A percentile compares a stretch with the other conserved stretches of the same genome.
These are phyloP conservation scores for Pachliopta kotzebuea DNA, from an alignment of 2,888 invertebrate genomes.

Conservation along the genomic window DNA sequence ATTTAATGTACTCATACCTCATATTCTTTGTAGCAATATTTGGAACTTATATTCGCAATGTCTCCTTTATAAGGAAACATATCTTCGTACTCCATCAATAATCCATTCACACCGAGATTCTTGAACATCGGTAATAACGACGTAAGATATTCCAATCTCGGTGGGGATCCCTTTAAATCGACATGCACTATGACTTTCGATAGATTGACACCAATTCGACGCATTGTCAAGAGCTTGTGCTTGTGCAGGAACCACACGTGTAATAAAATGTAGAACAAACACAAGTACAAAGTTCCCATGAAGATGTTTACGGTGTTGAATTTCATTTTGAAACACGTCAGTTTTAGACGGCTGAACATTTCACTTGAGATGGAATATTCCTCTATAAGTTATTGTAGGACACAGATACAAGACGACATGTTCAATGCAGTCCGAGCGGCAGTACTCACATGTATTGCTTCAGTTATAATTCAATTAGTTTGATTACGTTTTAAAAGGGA, in stretches of 20 bases:
- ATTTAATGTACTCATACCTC: slow-evolving; percentile 45
- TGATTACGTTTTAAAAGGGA: slow-evolving; percentile 26
- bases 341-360: slow-evolving; percentile 1
- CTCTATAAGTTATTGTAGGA: background rate
- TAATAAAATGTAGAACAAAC: slow-evolving; percentile 18
- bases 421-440: slow-evolving; percentile 10
- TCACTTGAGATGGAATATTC: background rate
- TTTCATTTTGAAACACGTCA: slow-evolving; percentile 11
- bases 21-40: slow-evolving; percentile 81
- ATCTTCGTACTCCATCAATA: slow-evolving; percentile 92
- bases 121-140: slow-evolving; percentile 82
- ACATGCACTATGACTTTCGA: slow-evolving; percentile 87
- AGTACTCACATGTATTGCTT: slow-evolving; percentile 27
- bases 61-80: slow-evolving; percentile 89
- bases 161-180: slow-evolving; percentile 92
- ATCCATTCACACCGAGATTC: slow-evolving; percentile 86
- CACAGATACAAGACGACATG: slow-evolving; percentile 12
- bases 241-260: slow-evolving; percentile 24
- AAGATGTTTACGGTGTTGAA: slow-evolving; percentile 17
- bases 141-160: slow-evolving; percentile 82
- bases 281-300: slow-evolving; percentile 19
- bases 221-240: background rate
- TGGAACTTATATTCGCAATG: slow-evolving; percentile 81
- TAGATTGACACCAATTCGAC: slow-evolving; percentile 33
- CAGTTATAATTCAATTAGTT: slow-evolving; percentile 30